phyloP scores from a whole-genome alignment of 37 sponge, comb jelly and placozoan genomes.

The Beroe forskalii region DNA sequence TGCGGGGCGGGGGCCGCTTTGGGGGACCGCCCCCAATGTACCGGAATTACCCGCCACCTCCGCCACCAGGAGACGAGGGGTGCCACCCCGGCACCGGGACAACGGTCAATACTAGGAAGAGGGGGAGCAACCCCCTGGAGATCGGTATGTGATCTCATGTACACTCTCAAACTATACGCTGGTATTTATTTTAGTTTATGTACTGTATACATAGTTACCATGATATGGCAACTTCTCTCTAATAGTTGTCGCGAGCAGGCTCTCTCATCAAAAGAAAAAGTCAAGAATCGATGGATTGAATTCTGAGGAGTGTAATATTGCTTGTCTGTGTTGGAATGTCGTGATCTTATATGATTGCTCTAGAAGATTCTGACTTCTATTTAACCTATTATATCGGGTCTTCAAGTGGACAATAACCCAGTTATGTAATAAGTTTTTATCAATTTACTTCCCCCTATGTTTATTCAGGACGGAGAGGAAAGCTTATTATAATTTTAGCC shows the following conservation, averaged over 20 bases:
- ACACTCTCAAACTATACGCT: neutral
- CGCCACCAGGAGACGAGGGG: conserved; percentile 4
- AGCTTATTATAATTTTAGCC: neutral
- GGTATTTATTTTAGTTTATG: neutral
- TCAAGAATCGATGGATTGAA: too few species aligned
- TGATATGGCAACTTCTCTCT: neutral
- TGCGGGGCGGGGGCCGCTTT: neutral
- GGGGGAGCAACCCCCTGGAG: too few species aligned
- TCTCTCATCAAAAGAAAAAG: too few species aligned
- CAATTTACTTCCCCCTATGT: neutral
- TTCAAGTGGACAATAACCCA: too few species aligned
- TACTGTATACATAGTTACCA: neutral
- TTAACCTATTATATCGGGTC: too few species aligned
- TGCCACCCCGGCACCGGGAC: neutral
- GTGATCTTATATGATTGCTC: too few species aligned
- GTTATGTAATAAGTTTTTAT: neutral
- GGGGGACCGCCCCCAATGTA: conserved; percentile 48
- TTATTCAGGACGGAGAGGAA: neutral
- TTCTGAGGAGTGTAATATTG: too few species aligned
- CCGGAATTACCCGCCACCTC: conserved; percentile 58
- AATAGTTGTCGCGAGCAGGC: neutral
- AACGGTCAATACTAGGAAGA: neutral
- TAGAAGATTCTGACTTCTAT: too few species aligned
- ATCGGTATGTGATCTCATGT: too few species aligned
- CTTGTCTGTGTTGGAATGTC: too few species aligned